Base-by-base conservation (phyloP, 2,797 vertebrate species). In the Tapirus indicus region DNA sequence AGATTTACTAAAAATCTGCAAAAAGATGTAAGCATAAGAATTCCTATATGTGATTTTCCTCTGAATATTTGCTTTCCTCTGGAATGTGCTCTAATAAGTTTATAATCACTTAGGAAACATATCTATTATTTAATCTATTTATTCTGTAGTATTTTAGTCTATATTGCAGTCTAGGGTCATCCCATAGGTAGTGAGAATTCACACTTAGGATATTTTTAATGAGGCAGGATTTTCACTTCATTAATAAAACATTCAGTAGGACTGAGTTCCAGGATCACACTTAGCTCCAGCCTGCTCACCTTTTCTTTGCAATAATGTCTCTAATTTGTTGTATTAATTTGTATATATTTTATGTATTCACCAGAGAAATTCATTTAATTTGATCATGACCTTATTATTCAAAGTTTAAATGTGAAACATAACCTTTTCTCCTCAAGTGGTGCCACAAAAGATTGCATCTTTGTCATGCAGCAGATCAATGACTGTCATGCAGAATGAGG, bases 341-440 rank as follows among this genome's bases (percentile, higher is more conserved):
- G 98, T 98, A 97, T 89, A 12, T 98, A 98, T 99, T 98, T 97
- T 88, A 96, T 98, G 97, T 98, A 98, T 97, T 98, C 97, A 20
- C 88, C 82, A 86, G 98, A 98, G 98, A 98, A 93, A 84, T 95
- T 98, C 95, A 92, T 98, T 98, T 98, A 99, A 98, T 98, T 98
- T 98, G 98, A 98, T 98, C 98, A 97, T 98, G 98, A 98, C 98
- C 98, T 98, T 98, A 98, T 98, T 98, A 98, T 98, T 99, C 98
- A 98, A 98, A 98, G 95, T 98, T 98, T 95, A 98, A 98, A 98
- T 96, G 98, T 97, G 98, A 98, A 98, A 75, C 96, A 96, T 98
- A 98, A 98, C 98, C 98, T 99, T 99, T 99, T 98, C 98, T 99
- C 97, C 98, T 98, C 97, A 97, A 98, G 95, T 97, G 98, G 91